Conservation (phyloP, 1,140 invertebrate genomes). For the Diachasmimorpha longicaudata region DNA sequence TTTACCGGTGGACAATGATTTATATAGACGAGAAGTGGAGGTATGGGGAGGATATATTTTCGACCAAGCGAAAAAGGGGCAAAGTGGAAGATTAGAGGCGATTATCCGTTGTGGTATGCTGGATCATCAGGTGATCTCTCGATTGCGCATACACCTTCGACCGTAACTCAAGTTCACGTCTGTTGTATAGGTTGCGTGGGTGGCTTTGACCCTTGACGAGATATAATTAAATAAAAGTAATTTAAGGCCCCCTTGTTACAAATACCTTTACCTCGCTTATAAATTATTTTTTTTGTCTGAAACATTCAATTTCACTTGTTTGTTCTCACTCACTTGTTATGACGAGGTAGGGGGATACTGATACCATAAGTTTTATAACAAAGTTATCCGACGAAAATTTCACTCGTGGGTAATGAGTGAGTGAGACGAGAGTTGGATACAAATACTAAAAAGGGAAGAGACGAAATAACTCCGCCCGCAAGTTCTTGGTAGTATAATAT, state of each 20-base stretch:
- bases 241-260: neutral
- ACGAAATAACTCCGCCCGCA: constrained; percentile 41
- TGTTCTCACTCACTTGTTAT: neutral
- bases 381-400: constrained; percentile 1
- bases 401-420: neutral
- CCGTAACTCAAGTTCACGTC: constrained; percentile 30
- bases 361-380: neutral
- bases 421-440: neutral
- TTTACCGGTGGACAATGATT: constrained; percentile 53
- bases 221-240: constrained; percentile 48
- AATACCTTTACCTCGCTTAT: neutral
- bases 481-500: constrained; percentile 36
- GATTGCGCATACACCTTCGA: constrained; percentile 45
- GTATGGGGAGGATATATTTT: constrained; percentile 25
- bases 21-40: constrained; percentile 44
- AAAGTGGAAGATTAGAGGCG: constrained; percentile 64
- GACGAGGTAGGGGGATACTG: neutral
- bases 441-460: neutral
- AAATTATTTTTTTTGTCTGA: neutral
- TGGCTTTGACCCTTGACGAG: constrained; percentile 29
- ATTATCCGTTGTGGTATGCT: constrained; percentile 54
- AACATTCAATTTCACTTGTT: neutral
- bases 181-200: constrained; percentile 28
- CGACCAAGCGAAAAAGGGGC: constrained; percentile 48
- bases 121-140: constrained; percentile 53